Evolutionary conservation across 2,888 invertebrate genomes (phyloP).

Genomic region (Cepaea hortensis): DNA sequence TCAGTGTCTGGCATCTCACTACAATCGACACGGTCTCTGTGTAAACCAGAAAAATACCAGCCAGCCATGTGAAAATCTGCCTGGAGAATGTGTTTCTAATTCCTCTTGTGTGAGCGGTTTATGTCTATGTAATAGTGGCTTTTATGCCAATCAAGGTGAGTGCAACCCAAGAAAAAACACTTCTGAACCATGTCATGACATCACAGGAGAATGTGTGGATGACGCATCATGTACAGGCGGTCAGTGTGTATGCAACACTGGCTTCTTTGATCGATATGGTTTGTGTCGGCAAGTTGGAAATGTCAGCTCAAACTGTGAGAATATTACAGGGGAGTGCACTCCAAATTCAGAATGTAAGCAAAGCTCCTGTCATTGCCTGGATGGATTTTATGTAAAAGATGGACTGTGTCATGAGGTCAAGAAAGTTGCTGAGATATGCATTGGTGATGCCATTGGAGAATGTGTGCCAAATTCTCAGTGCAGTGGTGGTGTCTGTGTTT

Average conservation of each 20-base stretch:
- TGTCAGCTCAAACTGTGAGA: conserved; percentile 27
- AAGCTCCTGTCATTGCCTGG: conserved; percentile 34
- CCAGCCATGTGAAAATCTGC: conserved; percentile 35
- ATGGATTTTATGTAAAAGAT: conserved; percentile 29
- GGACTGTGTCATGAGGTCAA: conserved; percentile 39
- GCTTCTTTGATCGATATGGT: conserved; percentile 42
- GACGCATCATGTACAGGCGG: conserved; percentile 26
- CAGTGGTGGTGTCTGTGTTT: conserved; percentile 9
- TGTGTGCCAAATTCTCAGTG: conserved; percentile 46
- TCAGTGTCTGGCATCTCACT: conserved; percentile 35
- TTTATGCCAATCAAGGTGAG: conserved; percentile 34
- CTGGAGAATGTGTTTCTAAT: conserved; percentile 38
- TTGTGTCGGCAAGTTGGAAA: conserved; percentile 38
- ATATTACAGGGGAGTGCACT: conserved; percentile 42
- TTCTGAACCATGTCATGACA: conserved; percentile 5
- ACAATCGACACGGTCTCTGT: conserved; percentile 35
- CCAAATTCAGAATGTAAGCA: conserved; percentile 17
- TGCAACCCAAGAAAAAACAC: conserved; percentile 21
- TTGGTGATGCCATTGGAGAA: conserved; percentile 19
- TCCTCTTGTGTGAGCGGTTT: conserved; percentile 25
- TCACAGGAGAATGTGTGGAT: conserved; percentile 38
- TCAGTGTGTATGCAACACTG: conserved; percentile 30
- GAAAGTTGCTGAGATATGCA: conserved; percentile 34
- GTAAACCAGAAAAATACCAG: conserved; percentile 30
- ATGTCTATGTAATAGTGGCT: conserved; percentile 37